phyloP scores from a whole-genome alignment of 2,888 invertebrate genomes.

The Diplazon laetatorius region DNA sequence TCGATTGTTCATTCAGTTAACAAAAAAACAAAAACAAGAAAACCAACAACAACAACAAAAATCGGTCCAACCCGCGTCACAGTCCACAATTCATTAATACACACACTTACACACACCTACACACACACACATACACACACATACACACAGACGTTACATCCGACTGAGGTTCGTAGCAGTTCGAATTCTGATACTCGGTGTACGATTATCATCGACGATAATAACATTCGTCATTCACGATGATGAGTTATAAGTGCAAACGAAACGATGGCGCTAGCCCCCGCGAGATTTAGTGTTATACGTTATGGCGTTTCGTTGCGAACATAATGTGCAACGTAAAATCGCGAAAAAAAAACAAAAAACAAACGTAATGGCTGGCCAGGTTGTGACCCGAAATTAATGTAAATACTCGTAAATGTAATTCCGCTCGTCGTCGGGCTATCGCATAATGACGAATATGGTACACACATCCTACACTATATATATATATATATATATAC shows the following conservation, averaged over 20 bases:
- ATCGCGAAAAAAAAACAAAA: too few species aligned
- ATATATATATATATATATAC: constrained; percentile 23
- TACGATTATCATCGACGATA: background rate
- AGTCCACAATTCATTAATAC: background rate
- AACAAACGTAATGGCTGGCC: constrained; percentile 24
- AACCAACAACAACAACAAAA: constrained; percentile 6
- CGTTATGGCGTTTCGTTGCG: background rate
- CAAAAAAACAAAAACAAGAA: constrained; percentile 14
- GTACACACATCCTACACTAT: constrained; percentile 35
- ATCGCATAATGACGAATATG: constrained; percentile 47
- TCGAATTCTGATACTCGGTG: background rate
- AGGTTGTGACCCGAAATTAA: constrained; percentile 59
- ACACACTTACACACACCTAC: background rate
- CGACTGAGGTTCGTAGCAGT: too few species aligned
- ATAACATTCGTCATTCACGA: background rate
- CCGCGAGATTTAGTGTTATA: background rate
- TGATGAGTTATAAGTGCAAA: background rate
- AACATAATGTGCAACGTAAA: background rate
- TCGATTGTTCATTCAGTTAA: constrained; percentile 53
- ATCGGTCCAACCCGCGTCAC: constrained; percentile 10
- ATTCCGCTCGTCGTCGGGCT: constrained; percentile 59
- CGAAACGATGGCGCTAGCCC: background rate
- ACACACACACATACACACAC: too few species aligned
- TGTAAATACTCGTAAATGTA: constrained; percentile 64
- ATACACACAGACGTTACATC: too few species aligned